A percentile compares a stretch with the other conserved stretches of the same genome.
phyloP scores from a whole-genome alignment of 1,140 invertebrate species.

The Ditylenchus dipsaci region DNA sequence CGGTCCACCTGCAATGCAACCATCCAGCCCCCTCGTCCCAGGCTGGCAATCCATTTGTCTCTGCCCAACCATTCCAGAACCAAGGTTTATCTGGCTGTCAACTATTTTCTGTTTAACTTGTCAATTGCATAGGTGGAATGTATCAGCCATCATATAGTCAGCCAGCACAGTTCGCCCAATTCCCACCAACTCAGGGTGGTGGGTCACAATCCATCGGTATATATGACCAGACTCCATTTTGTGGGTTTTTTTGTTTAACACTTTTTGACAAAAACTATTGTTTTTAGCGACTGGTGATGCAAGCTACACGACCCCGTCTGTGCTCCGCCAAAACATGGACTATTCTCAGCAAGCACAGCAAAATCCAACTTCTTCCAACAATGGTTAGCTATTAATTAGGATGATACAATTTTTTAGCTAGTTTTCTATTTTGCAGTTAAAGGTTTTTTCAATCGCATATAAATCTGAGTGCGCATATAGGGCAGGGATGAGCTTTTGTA shows the following conservation, averaged over 20 bases:
- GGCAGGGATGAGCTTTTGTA: no score
- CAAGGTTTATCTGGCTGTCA: no score
- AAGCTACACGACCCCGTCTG: conserved; percentile 46
- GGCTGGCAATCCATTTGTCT: background rate
- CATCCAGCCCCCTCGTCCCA: background rate
- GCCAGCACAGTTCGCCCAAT: conserved; percentile 1
- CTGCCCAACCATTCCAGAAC: background rate
- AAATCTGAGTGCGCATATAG: no score
- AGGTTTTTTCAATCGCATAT: no score
- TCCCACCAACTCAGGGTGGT: background rate
- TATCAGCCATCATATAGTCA: background rate
- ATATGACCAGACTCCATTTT: conserved; percentile 50
- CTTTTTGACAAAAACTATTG: background rate
- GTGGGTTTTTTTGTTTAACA: conserved; percentile 32
- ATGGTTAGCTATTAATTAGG: background rate
- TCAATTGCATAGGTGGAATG: background rate
- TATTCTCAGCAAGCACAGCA: background rate
- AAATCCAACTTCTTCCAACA: no score
- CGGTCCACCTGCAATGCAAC: background rate
- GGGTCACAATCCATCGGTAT: conserved; percentile 28
- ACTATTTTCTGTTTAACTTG: no score
- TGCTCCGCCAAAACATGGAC: conserved; percentile 32
- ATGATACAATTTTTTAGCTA: background rate
- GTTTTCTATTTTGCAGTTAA: no score
- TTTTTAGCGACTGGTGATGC: conserved; percentile 40